phyloP scores from a whole-genome alignment of 2,113 vertebrate species.

The Gasterosteus aculeatus region DNA sequence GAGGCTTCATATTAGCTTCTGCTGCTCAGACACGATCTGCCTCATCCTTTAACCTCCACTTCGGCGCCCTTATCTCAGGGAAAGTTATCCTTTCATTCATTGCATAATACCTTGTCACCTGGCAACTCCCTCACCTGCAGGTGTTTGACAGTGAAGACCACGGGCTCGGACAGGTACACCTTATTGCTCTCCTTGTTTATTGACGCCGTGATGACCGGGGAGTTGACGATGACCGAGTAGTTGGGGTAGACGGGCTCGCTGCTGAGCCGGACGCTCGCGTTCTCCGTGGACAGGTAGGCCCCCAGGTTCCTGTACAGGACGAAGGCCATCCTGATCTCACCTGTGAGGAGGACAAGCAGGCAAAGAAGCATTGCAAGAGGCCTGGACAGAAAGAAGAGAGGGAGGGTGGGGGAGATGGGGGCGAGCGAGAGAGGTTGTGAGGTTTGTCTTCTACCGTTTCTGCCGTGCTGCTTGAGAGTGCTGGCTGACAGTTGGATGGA shows the following conservation, averaged over 20 bases:
- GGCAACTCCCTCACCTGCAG: conserved; percentile 85
- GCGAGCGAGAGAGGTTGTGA: conserved; percentile 19
- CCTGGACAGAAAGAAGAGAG: conserved; percentile 5
- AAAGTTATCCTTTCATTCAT: neutral
- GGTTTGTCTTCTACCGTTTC: conserved; percentile 87
- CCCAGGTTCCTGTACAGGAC: conserved; percentile 97
- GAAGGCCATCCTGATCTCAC: conserved; percentile 96
- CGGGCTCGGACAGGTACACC: conserved; percentile 96
- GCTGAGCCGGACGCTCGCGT: conserved; percentile 92
- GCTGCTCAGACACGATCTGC: neutral
- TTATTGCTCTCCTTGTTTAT: conserved; percentile 99
- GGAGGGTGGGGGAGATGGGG: neutral
- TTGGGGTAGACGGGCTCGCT: conserved; percentile 93
- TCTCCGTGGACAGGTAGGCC: conserved; percentile 95
- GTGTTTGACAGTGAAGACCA: conserved; percentile 96
- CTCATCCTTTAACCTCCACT: neutral
- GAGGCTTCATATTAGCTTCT: neutral
- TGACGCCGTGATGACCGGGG: conserved; percentile 94
- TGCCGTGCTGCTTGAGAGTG: conserved; percentile 95
- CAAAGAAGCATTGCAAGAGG: neutral
- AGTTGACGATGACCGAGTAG: conserved; percentile 97
- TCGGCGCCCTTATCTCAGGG: neutral
- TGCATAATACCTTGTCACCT: neutral
- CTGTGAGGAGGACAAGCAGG: conserved; percentile 70
- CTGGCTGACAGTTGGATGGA: conserved; percentile 95